A percentile compares a stretch with the other conserved stretches of the same genome.
These are phyloP conservation scores for Campoplex nolae DNA, from an alignment of 2,888 invertebrate genomes.

Conservation along the genomic window DNA sequence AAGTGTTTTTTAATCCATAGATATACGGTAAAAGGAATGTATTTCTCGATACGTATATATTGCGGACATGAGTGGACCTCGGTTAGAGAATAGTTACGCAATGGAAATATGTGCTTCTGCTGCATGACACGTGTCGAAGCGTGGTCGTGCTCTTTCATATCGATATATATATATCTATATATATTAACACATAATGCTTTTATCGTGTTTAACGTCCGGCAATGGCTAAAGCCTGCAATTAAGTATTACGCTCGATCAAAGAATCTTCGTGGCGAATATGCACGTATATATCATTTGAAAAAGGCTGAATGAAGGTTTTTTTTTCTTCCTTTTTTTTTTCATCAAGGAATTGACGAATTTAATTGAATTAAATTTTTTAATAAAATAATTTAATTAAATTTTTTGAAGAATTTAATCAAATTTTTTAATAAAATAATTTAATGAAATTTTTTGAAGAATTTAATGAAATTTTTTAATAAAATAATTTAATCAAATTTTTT, in stretches of 20 bases:
- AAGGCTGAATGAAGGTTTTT: too few species aligned
- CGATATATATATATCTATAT: constrained; percentile 17
- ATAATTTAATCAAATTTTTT: too few species aligned
- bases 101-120: constrained; percentile 45
- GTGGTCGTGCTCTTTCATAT: constrained; percentile 26
- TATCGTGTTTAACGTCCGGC: constrained; percentile 2
- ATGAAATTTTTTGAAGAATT: too few species aligned
- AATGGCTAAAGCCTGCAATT: not conserved
- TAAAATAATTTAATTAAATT: too few species aligned
- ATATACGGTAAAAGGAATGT: not conserved
- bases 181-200: constrained; percentile 2
- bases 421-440: too few species aligned
- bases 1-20: not conserved
- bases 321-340: too few species aligned
- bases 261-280: not conserved
- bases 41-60: not conserved
- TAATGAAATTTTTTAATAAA: too few species aligned
- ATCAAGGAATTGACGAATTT: too few species aligned
- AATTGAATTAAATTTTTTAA: too few species aligned
- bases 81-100: constrained; percentile 59
- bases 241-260: not conserved
- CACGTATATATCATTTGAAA: too few species aligned
- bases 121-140: constrained; percentile 59
- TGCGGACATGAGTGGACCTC: constrained; percentile 37
- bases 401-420: too few species aligned